Percentiles rank a stretch among this genome's conserved stretches.
Conservation (phyloP, 1,140 invertebrate species). For the Pogonognathellus flavescens region DNA sequence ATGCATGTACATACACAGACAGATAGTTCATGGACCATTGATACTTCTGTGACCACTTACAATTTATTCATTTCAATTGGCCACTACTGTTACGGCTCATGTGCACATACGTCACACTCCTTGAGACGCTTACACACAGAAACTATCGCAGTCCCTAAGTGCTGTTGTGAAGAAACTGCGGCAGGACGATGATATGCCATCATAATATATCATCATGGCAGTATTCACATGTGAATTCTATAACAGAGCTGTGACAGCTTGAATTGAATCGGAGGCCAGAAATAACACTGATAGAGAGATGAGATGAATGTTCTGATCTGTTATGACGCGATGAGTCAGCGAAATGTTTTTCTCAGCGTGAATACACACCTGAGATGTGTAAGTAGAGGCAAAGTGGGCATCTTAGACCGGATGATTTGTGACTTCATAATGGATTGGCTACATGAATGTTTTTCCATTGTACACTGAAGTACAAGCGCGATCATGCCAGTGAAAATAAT, state of each 20-base stretch:
- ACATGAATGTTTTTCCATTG: slow-evolving; percentile 15
- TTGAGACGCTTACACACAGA: neutral
- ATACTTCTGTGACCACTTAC: too few species aligned
- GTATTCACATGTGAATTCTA: neutral
- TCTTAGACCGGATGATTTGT: slow-evolving; percentile 50
- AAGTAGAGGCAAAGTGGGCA: slow-evolving; percentile 41
- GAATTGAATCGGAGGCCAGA: slow-evolving; percentile 19
- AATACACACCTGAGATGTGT: slow-evolving; percentile 52
- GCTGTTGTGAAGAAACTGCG: neutral
- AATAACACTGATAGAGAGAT: slow-evolving; percentile 30
- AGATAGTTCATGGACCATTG: too few species aligned
- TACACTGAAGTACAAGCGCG: neutral
- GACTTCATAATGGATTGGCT: slow-evolving; percentile 30
- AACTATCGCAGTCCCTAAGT: neutral
- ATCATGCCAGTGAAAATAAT: neutral
- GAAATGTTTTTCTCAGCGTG: slow-evolving; percentile 46
- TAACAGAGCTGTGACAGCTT: slow-evolving; percentile 32
- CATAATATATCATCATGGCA: neutral
- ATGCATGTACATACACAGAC: too few species aligned
- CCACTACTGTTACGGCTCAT: neutral
- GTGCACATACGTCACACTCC: neutral
- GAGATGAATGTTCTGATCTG: slow-evolving; percentile 10
- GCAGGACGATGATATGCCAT: neutral
- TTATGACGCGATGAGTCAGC: slow-evolving; percentile 45
- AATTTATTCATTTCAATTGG: too few species aligned